Evolutionary conservation across 53 echinoderm and acorn worm genomes (phyloP).

Genomic region (Hippasteria phrygiana): DNA sequence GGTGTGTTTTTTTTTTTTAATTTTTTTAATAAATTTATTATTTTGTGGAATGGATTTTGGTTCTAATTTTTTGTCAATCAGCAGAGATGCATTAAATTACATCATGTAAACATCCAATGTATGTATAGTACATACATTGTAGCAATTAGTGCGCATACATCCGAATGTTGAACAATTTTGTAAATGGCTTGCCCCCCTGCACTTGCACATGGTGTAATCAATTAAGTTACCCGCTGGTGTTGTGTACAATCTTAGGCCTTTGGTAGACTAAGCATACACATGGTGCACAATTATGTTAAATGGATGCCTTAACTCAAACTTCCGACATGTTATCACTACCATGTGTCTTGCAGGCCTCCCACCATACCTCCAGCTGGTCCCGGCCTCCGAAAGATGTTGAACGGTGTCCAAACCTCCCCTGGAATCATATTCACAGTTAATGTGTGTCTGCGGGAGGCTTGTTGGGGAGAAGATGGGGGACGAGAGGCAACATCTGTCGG

Average conservation of each 20-base stretch:
- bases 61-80: too few species aligned
- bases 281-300: not conserved
- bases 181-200: too few species aligned
- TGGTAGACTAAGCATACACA: not conserved
- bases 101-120: too few species aligned
- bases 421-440: conserved; percentile 13
- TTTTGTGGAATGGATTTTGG: too few species aligned
- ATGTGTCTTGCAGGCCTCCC: not conserved
- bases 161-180: too few species aligned
- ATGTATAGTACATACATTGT: too few species aligned
- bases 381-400: conserved; percentile 26
- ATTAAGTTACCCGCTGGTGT: not conserved
- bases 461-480: not conserved
- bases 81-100: too few species aligned
- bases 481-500: not conserved
- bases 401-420: not conserved
- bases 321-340: conserved; percentile 6
- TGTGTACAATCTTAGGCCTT: not conserved
- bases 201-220: conserved; percentile 2
- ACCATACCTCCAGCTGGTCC: conserved; percentile 13
- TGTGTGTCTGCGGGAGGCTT: conserved; percentile 16
- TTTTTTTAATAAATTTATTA: too few species aligned
- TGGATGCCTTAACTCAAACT: not conserved
- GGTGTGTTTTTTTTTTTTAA: too few species aligned
- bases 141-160: too few species aligned